A percentile compares a stretch with the other conserved stretches of the same genome.
Evolutionary conservation across 2,113 vertebrate genomes (phyloP).

Genomic region (Panthera leo): DNA sequence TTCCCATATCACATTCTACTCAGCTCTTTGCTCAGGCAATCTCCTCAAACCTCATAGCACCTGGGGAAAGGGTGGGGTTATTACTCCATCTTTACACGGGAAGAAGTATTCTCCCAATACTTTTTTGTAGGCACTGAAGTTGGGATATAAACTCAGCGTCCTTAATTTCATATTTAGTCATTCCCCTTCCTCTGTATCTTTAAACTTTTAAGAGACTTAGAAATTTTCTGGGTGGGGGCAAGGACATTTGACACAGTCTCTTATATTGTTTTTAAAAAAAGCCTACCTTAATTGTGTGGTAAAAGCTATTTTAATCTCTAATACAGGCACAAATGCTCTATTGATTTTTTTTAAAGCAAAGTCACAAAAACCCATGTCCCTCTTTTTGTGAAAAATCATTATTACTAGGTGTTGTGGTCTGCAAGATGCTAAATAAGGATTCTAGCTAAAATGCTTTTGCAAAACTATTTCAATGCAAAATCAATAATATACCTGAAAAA

Average conservation of each 20-base stretch:
- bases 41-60: neutral
- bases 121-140: neutral
- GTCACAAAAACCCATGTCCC: constrained; percentile 54
- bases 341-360: constrained; percentile 70
- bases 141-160: neutral
- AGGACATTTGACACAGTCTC: constrained; percentile 43
- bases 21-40: neutral
- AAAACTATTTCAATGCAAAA: constrained; percentile 70
- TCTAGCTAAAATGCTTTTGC: constrained; percentile 63
- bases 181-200: neutral
- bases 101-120: neutral
- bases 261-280: neutral
- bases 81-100: neutral
- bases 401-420: constrained; percentile 52
- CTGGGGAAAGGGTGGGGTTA: neutral
- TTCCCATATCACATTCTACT: neutral
- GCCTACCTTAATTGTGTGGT: constrained; percentile 29
- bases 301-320: constrained; percentile 64
- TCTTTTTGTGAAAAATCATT: constrained; percentile 69
- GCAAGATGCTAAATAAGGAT: constrained; percentile 63
- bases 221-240: neutral
- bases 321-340: constrained; percentile 55
- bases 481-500: constrained; percentile 65
- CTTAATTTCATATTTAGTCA: constrained; percentile 8
- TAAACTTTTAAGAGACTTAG: constrained; percentile 43